phyloP scores from a whole-genome alignment of 2,888 invertebrate genomes.

The Netelia inedita region DNA sequence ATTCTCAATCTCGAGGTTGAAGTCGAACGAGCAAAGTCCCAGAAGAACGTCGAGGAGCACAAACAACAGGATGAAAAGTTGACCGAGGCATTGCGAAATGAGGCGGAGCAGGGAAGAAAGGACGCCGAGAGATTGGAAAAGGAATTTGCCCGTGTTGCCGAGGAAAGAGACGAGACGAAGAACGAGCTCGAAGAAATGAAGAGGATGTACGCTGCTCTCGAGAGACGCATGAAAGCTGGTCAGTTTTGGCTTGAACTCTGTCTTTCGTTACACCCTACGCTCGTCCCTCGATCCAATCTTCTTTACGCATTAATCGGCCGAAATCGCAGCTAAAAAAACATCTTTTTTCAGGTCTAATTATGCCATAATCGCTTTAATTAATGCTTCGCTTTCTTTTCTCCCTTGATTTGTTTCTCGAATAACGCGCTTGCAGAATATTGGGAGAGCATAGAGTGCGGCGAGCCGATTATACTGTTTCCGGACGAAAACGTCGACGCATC shows the following conservation, averaged over 20 bases:
- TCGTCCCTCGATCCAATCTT: neutral
- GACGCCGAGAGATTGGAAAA: slow-evolving; percentile 93
- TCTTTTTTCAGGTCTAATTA: neutral
- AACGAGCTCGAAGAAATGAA: slow-evolving; percentile 93
- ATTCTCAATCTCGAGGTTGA: slow-evolving; percentile 94
- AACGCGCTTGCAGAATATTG: slow-evolving; percentile 70
- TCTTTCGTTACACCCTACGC: neutral
- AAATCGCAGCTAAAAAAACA: neutral
- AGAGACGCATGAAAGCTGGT: slow-evolving; percentile 87
- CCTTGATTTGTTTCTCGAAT: slow-evolving; percentile 52
- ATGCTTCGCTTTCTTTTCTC: slow-evolving; percentile 43
- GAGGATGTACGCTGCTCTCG: slow-evolving; percentile 91
- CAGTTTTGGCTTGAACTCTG: slow-evolving; percentile 39
- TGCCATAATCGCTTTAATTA: slow-evolving; percentile 38
- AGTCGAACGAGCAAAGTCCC: slow-evolving; percentile 89
- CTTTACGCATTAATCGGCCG: neutral
- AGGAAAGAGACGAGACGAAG: slow-evolving; percentile 91
- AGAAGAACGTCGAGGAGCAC: slow-evolving; percentile 76
- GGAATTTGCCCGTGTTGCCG: slow-evolving; percentile 91
- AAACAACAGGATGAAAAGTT: slow-evolving; percentile 88
- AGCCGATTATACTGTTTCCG: slow-evolving; percentile 79
- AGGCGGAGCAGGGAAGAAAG: slow-evolving; percentile 92
- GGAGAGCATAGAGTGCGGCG: slow-evolving; percentile 71
- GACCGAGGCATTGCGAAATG: slow-evolving; percentile 90
- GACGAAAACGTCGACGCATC: slow-evolving; percentile 79